Conservation (phyloP, 2,797 vertebrate species). For the Masticophis lateralis region DNA sequence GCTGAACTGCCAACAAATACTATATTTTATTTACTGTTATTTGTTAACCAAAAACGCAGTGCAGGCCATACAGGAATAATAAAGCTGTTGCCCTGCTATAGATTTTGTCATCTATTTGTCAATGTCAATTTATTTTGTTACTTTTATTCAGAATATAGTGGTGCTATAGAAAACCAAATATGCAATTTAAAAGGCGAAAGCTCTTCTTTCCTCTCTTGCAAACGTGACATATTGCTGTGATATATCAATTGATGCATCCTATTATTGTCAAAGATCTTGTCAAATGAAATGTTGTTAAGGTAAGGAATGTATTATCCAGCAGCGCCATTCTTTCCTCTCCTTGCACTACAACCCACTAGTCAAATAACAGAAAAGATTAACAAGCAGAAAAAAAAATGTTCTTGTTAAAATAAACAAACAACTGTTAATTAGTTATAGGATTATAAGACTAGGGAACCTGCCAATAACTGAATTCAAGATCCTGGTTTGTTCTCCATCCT, state of each 20-base stretch:
- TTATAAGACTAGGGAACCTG: not conserved
- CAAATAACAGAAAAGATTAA: not conserved
- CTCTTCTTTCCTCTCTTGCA: not conserved
- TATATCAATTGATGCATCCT: not conserved
- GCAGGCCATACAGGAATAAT: not conserved
- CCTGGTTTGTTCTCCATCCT: not conserved
- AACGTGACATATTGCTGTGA: not conserved
- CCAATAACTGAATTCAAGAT: not conserved
- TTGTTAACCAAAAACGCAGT: not conserved
- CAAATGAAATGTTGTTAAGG: not conserved
- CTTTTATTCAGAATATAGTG: not conserved
- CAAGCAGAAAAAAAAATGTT: not conserved
- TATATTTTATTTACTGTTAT: not conserved
- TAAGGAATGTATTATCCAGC: not conserved
- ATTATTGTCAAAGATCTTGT: not conserved
- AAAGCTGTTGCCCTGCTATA: not conserved
- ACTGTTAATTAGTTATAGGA: not conserved
- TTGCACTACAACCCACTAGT: not conserved
- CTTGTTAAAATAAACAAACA: not conserved
- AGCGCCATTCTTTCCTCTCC: not conserved
- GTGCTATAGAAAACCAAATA: conserved; percentile 1
- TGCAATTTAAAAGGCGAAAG: conserved; percentile 14
- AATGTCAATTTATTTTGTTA: not conserved
- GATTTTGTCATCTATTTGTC: not conserved
- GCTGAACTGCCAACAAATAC: not conserved